Evolutionary conservation across 2,888 invertebrate species (phyloP), one percentile per base, ranked within the genome.

Genomic region (Eupeodes latifasciatus): DNA sequence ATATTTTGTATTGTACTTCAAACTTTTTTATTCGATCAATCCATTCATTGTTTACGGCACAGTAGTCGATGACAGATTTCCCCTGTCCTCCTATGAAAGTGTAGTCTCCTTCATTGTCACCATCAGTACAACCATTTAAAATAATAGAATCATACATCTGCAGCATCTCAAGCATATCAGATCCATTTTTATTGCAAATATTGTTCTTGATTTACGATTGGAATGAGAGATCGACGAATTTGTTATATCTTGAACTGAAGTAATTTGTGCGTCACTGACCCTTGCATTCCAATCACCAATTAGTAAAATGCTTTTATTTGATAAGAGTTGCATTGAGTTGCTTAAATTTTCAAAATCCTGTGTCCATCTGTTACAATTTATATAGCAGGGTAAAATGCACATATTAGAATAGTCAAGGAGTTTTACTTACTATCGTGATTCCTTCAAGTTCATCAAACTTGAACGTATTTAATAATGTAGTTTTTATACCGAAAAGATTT

Each of bases 271-370:
- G 57, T 57, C 27, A 57, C 16, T 57, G 57, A 57, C 27, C 27
- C 57, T 57, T 57, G 57, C 57, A 57, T 57, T 57, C 57, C 57
- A 57, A 57, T 19, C 57, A 57, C 57, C 57, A 27, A 57, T 57
- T 57, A 57, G 27, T 57, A 57, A 57, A 57, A 57, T 27, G 57
- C 57, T 57, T 36, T 36, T 36, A 36, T 36, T 36, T 36, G 36
- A 36, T 6, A 57, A 57, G 57, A 57, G 27, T 57, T 57, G 57
- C 57, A 57, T 57, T 16, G 57, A 10, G 57, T 57, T 57, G 27
- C 27, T 16, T 57, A 57, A 57, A 6, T 57, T 57, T 57, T 57
- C 57, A 16, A 57, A 57, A 57, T 51, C 51, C 51, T 51, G 51
- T 51, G 51, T 51, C 51, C 51, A 51, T 51, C 51, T 51, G 51